Evolutionary conservation across 1,140 invertebrate genomes (phyloP), one percentile per base, ranked within the genome.

Genomic region (Armadillidium nasatum): DNA sequence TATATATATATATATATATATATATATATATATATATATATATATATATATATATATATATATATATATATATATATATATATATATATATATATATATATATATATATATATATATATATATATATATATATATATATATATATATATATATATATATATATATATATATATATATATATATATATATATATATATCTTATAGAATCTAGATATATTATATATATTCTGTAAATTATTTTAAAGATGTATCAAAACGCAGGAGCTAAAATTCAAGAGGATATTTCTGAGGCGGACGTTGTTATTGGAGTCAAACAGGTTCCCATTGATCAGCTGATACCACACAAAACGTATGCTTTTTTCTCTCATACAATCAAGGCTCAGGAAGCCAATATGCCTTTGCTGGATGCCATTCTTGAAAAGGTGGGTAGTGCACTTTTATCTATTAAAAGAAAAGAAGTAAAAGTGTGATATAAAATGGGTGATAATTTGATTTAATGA

Each of bases 351-450:
- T 99, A 99, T 82, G 97, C 94, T 80, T 95, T 99, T 84, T 99
- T 99, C 84, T 99, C 97, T 0, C 98, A 99, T 83, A 99, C 97
- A 0, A 99, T 99, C 79, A 99, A 99, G 85, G 98, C 96, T 0
- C 97, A 99, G 85, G 94, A 98, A 83, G 92, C 91, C 13, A 99
- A 99, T 83, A 99, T 99, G 97, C 90, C 94, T 0, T 88, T 99
- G 67, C 85, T 99, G 72, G 98, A 99, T 87, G 94, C 96, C 6
- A 92, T 98, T 81, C 84, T 99, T 22, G 95, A 97, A 82, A 95
- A 96, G 87, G 91, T 92, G 7, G 33, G n/a, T n/a, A n/a, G 33
- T 33, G 33, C 1, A 33, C 33, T 3, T 3, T 33, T 6, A 33
- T n/a, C 33, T 33, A 33, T 33, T 1, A 3, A 33, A 6, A 33